These are phyloP conservation scores for Cerastis leucographa DNA, from an alignment of 2,888 invertebrate genomes.

Conservation along the genomic window DNA sequence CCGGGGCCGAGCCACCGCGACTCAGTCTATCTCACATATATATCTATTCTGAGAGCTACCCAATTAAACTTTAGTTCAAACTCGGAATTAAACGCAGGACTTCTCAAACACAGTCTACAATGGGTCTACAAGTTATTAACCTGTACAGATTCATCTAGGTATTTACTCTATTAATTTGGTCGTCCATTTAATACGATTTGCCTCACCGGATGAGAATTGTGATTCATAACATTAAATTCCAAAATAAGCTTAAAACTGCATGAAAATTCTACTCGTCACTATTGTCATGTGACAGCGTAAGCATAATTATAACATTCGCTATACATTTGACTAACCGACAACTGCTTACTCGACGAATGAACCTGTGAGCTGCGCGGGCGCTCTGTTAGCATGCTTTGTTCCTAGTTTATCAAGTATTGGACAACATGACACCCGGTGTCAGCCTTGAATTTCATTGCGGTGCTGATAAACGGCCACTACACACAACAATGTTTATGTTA, in stretches of 20 bases:
- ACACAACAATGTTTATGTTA: conserved; percentile 75
- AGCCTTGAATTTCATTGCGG: conserved; percentile 80
- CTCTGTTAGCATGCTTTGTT: conserved; percentile 62
- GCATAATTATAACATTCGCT: conserved; percentile 28
- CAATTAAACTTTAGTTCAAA: conserved; percentile 53
- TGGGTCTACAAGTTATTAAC: conserved; percentile 13
- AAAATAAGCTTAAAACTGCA: conserved; percentile 11
- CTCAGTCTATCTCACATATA: conserved; percentile 35
- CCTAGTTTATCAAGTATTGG: conserved; percentile 74
- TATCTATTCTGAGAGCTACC: conserved; percentile 53
- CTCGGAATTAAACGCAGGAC: conserved; percentile 29
- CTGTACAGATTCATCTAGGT: neutral
- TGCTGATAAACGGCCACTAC: conserved; percentile 76
- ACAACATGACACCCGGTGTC: conserved; percentile 76
- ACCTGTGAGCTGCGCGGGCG: conserved; percentile 40
- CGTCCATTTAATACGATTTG: neutral
- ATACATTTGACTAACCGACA: conserved; percentile 41
- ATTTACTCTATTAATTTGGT: neutral
- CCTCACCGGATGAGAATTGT: neutral
- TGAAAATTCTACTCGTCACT: conserved; percentile 33
- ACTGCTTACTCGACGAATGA: conserved; percentile 53
- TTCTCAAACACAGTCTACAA: conserved; percentile 11
- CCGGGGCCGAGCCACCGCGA: conserved; percentile 10
- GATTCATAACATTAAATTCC: neutral
- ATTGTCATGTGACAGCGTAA: conserved; percentile 29